Evolutionary conservation across 2,888 invertebrate genomes (phyloP).

Genomic region (Leucozona laternaria): DNA sequence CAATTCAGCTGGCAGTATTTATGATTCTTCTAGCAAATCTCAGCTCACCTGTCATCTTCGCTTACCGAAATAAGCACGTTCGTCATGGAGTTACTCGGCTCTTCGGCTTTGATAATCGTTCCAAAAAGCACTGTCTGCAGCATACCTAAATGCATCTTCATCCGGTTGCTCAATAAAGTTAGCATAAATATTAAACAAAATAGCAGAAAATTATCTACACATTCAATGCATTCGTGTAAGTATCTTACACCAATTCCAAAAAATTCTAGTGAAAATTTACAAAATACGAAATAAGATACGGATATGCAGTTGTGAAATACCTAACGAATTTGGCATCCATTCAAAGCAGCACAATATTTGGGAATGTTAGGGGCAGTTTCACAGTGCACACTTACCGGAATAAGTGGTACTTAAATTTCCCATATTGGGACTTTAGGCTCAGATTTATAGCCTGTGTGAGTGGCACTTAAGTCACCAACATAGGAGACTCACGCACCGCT

Average conservation of each 20-base stretch:
- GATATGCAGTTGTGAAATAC: slow-evolving; percentile 46
- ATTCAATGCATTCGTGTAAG: slow-evolving; percentile 82
- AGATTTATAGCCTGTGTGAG: no score
- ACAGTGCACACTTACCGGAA: no score
- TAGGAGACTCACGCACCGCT: no score
- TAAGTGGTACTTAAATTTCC: no score
- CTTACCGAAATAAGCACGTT: slow-evolving; percentile 83
- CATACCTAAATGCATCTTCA: slow-evolving; percentile 79
- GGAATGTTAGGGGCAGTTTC: no score
- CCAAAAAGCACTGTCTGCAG: slow-evolving; percentile 78
- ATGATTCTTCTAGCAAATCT: slow-evolving; percentile 83
- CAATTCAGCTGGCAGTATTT: slow-evolving; percentile 82
- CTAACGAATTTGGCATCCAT: slow-evolving; percentile 39
- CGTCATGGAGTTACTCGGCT: slow-evolving; percentile 83
- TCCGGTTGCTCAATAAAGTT: slow-evolving; percentile 72
- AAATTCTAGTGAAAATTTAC: slow-evolving; percentile 45
- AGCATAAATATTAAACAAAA: slow-evolving; percentile 80
- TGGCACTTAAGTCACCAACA: no score
- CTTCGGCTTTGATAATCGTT: slow-evolving; percentile 80
- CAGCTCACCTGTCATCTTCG: slow-evolving; percentile 83
- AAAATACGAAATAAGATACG: slow-evolving; percentile 29
- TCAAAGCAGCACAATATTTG: slow-evolving; percentile 53
- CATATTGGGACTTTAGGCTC: no score
- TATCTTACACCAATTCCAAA: slow-evolving; percentile 79
- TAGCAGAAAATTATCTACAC: slow-evolving; percentile 82